These are phyloP conservation scores for Anoplolepis gracilipes DNA, from an alignment of 1,140 invertebrate species.

Conservation along the genomic window DNA sequence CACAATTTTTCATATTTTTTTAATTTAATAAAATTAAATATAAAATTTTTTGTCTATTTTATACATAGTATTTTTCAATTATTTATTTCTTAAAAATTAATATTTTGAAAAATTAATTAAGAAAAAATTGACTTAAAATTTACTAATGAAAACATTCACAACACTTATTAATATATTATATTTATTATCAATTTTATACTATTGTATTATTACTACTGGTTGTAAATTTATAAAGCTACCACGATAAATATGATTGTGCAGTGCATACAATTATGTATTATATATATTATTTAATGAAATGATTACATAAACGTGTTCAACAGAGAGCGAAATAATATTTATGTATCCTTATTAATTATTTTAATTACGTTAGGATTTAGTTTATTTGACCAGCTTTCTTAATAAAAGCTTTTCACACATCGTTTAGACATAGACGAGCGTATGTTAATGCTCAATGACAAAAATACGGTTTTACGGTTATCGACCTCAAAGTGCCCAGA, in stretches of 20 bases:
- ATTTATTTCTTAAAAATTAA: neutral
- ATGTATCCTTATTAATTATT: neutral
- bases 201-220: neutral
- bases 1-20: neutral
- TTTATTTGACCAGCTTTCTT: slow-evolving; percentile 2
- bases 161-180: neutral
- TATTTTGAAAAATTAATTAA: neutral
- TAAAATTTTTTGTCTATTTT: slow-evolving; percentile 3
- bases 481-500: slow-evolving; percentile 11
- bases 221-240: neutral
- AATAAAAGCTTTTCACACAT: slow-evolving; percentile 47
- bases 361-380: too few relatives aligned
- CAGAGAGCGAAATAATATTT: slow-evolving; percentile 14
- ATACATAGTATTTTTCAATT: neutral
- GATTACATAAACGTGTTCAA: slow-evolving; percentile 11
- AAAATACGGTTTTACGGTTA: slow-evolving; percentile 63
- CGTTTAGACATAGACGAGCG: slow-evolving; percentile 15
- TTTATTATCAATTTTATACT: neutral
- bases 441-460: slow-evolving; percentile 58
- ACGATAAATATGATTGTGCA: neutral
- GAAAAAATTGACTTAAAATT: neutral
- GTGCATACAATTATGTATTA: neutral
- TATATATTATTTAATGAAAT: slow-evolving; percentile 19
- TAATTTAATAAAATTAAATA: neutral
- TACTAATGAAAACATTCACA: neutral